Percentiles rank a stretch among this genome's conserved stretches.
These are phyloP conservation scores for Mycalesis mineus DNA, from an alignment of 2,888 invertebrate species.

Conservation along the genomic window DNA sequence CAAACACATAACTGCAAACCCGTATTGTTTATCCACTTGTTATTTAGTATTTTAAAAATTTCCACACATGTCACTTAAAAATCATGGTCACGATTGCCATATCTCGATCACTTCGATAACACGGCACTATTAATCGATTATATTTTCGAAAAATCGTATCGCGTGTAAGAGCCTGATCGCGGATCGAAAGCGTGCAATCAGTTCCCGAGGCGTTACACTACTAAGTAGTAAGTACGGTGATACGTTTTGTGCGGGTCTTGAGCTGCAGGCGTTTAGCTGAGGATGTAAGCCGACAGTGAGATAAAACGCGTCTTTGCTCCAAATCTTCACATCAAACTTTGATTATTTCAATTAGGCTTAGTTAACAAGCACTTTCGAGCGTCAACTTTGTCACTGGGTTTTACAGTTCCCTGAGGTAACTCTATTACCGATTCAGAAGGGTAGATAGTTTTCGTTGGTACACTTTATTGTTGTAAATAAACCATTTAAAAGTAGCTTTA, in stretches of 20 bases:
- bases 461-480: too few species aligned
- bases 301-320: background rate
- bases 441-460: too few species aligned
- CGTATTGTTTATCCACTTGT: constrained; percentile 27
- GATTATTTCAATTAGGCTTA: too few species aligned
- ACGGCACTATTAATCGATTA: constrained; percentile 28
- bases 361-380: too few species aligned
- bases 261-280: constrained; percentile 37
- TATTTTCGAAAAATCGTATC: constrained; percentile 29
- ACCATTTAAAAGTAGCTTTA: too few species aligned
- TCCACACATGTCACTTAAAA: constrained; percentile 22
- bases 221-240: constrained; percentile 38
- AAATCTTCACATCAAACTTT: too few species aligned
- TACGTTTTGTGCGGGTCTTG: constrained; percentile 32
- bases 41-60: constrained; percentile 16
- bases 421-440: too few species aligned
- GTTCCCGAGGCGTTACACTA: constrained; percentile 56
- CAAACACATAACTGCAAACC: constrained; percentile 29
- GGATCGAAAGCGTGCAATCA: constrained; percentile 54
- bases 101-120: constrained; percentile 11
- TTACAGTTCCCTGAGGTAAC: too few species aligned
- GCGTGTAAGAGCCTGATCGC: background rate
- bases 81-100: background rate
- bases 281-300: constrained; percentile 29
- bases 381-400: too few species aligned